A percentile compares a stretch with the other conserved stretches of the same genome.
These are phyloP conservation scores for Pangasius sanitwongsei DNA, from an alignment of 2,797 vertebrate genomes.

Conservation along the genomic window DNA sequence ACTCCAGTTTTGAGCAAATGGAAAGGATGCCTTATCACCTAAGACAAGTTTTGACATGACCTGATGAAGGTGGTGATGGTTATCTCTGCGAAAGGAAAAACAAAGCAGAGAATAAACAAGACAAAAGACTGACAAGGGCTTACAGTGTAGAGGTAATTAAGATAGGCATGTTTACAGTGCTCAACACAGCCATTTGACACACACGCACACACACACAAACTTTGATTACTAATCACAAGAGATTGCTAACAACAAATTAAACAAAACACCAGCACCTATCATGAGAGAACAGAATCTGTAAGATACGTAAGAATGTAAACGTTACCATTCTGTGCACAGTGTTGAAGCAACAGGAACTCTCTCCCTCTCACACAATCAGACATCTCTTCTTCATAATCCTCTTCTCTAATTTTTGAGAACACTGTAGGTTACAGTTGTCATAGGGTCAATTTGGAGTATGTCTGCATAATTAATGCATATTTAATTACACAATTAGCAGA, in stretches of 20 bases:
- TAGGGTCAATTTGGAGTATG: slow-evolving; percentile 2
- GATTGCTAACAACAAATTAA: neutral
- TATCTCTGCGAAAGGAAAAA: slow-evolving; percentile 31
- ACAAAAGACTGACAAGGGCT: neutral
- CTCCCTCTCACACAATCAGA: neutral
- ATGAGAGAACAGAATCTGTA: neutral
- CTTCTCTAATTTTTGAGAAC: slow-evolving; percentile 8
- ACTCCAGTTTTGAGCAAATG: slow-evolving; percentile 23
- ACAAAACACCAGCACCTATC: neutral
- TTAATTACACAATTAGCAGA: slow-evolving; percentile 38
- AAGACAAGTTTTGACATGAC: slow-evolving; percentile 42
- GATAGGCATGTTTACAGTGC: slow-evolving; percentile 39
- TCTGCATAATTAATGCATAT: slow-evolving; percentile 27
- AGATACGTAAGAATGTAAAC: neutral
- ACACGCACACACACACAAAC: slow-evolving; percentile 10
- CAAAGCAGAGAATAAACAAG: slow-evolving; percentile 16
- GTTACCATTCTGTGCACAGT: neutral
- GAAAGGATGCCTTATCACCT: slow-evolving; percentile 31
- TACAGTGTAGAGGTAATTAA: slow-evolving; percentile 28
- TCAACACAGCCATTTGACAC: slow-evolving; percentile 20
- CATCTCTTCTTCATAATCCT: neutral
- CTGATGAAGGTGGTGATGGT: slow-evolving; percentile 14
- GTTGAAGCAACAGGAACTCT: neutral
- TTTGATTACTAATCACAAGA: neutral
- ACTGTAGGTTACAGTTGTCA: slow-evolving; percentile 13